These are phyloP conservation scores for Ginglymostoma cirratum DNA, from an alignment of 2,113 vertebrate genomes.

Conservation along the genomic window DNA sequence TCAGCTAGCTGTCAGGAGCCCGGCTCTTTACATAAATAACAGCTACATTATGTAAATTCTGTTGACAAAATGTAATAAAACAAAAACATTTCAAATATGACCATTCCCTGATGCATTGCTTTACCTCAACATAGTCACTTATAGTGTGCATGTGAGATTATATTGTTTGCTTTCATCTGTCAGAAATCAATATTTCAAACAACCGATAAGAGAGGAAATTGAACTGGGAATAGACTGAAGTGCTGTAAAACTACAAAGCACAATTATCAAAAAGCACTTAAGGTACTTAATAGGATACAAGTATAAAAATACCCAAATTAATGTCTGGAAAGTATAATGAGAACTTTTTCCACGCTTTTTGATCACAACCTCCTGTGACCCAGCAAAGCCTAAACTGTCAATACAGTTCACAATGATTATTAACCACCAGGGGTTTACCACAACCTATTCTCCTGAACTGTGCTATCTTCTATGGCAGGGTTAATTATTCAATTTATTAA, in stretches of 20 bases:
- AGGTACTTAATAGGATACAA: slow-evolving; percentile 98
- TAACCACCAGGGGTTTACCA: slow-evolving; percentile 67
- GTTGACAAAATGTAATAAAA: slow-evolving; percentile 97
- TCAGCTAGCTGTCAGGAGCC: slow-evolving; percentile 66
- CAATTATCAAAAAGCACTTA: slow-evolving; percentile 99
- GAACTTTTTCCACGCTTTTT: slow-evolving; percentile 59
- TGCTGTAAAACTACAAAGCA: slow-evolving; percentile 99
- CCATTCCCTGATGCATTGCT: slow-evolving; percentile 74
- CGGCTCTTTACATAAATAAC: slow-evolving; percentile 89
- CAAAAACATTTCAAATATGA: slow-evolving; percentile 77
- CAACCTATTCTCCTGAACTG: slow-evolving; percentile 64
- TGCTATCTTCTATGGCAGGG: slow-evolving; percentile 80
- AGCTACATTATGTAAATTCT: slow-evolving; percentile 91
- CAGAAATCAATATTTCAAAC: slow-evolving; percentile 99
- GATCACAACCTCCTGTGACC: slow-evolving; percentile 46
- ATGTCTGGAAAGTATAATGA: slow-evolving; percentile 86
- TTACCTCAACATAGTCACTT: slow-evolving; percentile 69
- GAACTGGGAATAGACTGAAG: slow-evolving; percentile 99
- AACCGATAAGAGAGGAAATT: slow-evolving; percentile 99
- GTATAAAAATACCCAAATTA: slow-evolving; percentile 99
- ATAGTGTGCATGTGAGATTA: slow-evolving; percentile 89
- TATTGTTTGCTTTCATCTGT: slow-evolving; percentile 99
- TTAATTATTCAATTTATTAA: slow-evolving; percentile 85
- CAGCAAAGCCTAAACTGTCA: slow-evolving; percentile 65
- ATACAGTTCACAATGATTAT: slow-evolving; percentile 72